Evolutionary conservation across 2,113 vertebrate species (phyloP).

Genomic region (Barbus barbus): DNA sequence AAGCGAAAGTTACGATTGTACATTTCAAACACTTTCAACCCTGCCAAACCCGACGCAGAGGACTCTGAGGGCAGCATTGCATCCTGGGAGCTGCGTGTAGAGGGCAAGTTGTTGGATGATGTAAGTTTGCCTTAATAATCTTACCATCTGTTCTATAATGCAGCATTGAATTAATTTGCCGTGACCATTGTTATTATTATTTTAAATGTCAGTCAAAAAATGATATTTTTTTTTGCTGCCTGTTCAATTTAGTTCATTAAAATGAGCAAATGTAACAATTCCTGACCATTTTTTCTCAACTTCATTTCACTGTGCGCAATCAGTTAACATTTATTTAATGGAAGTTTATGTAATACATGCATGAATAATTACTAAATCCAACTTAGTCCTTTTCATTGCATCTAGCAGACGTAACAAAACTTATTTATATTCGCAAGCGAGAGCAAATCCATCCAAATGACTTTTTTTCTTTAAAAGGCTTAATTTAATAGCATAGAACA

Average conservation of each 20-base stretch:
- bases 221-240: not conserved
- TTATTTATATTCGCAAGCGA: not conserved
- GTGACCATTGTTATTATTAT: no score
- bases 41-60: constrained; percentile 89
- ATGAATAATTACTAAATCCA: not conserved
- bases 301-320: not conserved
- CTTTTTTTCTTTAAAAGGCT: not conserved
- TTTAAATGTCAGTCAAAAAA: no score
- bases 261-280: not conserved
- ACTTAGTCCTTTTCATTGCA: not conserved
- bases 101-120: constrained; percentile 94
- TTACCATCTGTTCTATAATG: no score
- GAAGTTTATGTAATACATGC: not conserved
- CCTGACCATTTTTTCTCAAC: not conserved
- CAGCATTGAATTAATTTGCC: no score
- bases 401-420: not conserved
- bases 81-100: constrained; percentile 96
- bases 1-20: constrained; percentile 95
- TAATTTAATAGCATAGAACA: not conserved
- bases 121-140: constrained; percentile 72
- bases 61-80: constrained; percentile 97
- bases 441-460: not conserved
- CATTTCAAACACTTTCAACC: constrained; percentile 98
- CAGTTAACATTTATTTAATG: not conserved
- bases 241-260: not conserved